phyloP scores from a whole-genome alignment of 2,888 invertebrate species.

The Tortrix viridana region DNA sequence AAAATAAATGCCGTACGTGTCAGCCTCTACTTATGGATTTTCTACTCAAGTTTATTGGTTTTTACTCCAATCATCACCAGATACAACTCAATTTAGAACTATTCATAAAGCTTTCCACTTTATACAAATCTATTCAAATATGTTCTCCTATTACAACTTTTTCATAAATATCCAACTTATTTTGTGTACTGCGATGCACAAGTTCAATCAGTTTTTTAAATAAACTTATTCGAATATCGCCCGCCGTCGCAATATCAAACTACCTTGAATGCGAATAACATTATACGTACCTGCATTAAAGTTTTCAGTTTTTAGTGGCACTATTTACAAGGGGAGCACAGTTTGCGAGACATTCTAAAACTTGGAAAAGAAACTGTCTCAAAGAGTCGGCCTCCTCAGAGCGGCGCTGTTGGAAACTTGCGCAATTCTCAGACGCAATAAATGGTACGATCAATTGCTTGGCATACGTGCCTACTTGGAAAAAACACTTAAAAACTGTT shows the following conservation, averaged over 20 bases:
- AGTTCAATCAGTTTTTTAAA: slow-evolving; percentile 1
- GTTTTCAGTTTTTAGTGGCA: slow-evolving; percentile 37
- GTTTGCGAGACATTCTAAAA: slow-evolving; percentile 68
- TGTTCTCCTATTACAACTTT: no score
- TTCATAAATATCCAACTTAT: no score
- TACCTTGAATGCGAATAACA: slow-evolving; percentile 32
- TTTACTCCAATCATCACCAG: slow-evolving; percentile 14
- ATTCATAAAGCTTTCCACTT: neutral
- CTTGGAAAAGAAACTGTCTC: slow-evolving; percentile 73
- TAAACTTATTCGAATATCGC: neutral
- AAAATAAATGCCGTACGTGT: slow-evolving; percentile 44
- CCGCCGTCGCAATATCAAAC: slow-evolving; percentile 16
- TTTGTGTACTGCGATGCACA: neutral
- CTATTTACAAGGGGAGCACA: slow-evolving; percentile 46
- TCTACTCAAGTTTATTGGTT: slow-evolving; percentile 23
- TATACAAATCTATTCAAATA: neutral
- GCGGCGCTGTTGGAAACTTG: slow-evolving; percentile 68
- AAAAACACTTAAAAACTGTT: slow-evolving; percentile 60
- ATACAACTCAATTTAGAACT: neutral
- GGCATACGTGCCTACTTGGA: slow-evolving; percentile 58
- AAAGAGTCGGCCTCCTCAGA: slow-evolving; percentile 59
- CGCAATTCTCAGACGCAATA: slow-evolving; percentile 73
- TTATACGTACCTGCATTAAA: slow-evolving; percentile 38
- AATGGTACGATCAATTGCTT: slow-evolving; percentile 72
- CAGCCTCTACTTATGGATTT: slow-evolving; percentile 37